Percentiles rank a stretch among this genome's conserved stretches.
Evolutionary conservation across 2,113 vertebrate genomes (phyloP).

Genomic region (Speoplatyrhinus poulsoni): DNA sequence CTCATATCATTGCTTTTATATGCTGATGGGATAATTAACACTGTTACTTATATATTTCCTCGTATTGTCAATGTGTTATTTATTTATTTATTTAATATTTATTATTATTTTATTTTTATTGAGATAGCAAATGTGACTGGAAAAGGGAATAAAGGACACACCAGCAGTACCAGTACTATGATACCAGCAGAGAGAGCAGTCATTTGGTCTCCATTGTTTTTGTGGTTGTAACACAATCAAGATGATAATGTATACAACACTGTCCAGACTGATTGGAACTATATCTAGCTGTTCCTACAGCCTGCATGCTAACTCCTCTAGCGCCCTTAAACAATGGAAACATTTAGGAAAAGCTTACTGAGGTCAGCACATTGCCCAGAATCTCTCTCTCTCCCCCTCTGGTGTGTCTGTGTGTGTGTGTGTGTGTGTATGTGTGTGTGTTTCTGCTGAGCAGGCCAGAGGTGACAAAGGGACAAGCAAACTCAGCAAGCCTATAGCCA

Average conservation of each 20-base stretch:
- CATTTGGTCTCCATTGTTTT: too few species aligned
- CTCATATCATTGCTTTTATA: too few species aligned
- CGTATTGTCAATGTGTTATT: too few species aligned
- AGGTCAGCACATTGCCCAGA: conserved; percentile 69
- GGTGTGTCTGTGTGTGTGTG: background rate
- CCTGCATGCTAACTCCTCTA: conserved; percentile 32
- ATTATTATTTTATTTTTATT: too few species aligned
- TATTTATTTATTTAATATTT: too few species aligned
- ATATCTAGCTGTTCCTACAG: conserved; percentile 1
- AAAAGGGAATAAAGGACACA: too few species aligned
- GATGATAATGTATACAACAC: background rate
- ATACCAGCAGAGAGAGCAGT: too few species aligned
- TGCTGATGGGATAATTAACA: too few species aligned
- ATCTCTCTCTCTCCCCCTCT: conserved; percentile 10
- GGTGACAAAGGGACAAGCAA: conserved; percentile 73
- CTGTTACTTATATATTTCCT: too few species aligned
- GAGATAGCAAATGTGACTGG: too few species aligned
- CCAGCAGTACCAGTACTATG: too few species aligned
- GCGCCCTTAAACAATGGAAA: conserved; percentile 58
- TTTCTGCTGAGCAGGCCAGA: conserved; percentile 60
- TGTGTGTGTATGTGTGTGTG: conserved; percentile 22
- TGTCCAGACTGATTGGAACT: background rate
- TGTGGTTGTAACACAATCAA: background rate
- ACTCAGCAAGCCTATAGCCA: conserved; percentile 74
- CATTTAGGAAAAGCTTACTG: conserved; percentile 55